Evolutionary conservation across 2,797 vertebrate genomes (phyloP), one percentile per base, ranked within the genome.

Genomic region (Anguilla megastoma): DNA sequence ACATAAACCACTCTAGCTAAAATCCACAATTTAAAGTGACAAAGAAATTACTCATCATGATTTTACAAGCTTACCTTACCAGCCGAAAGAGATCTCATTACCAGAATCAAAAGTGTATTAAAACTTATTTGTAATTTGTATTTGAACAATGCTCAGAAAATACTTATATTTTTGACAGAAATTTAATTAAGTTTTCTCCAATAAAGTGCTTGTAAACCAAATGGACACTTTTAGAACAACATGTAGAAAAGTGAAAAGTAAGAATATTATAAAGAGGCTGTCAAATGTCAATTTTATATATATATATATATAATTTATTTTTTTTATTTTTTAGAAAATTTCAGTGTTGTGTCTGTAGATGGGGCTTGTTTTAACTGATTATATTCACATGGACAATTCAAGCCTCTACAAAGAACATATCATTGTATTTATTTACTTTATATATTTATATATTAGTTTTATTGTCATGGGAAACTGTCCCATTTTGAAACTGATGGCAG

Each of bases 401-500:
- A 74, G 30, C 69, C 30, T 74, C 30, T 33, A 14, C 2, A 27
- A 14, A n/a, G 63, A 69, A 69, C n/a, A 69, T 69, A 69, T n/a
- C n/a, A n/a, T 8, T 69, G 24, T 3, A 71, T 71, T 30, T 71
- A 30, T 71, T 12, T 2, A 30, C 56, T 58, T 58, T 58, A 18
- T 58, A 58, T 58, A 1, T 1, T 27, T 10, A 45, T 45, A 45
- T 45, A 45, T 45, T 45, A 45, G 41, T 27, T 69, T 27, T 10
- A 50, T 82, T n/a, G 41, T n/a, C 50, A 48, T 50, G 45, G 2
- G 21, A 82, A 88, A 85, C 87, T 89, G 89, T 79, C 89, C 89
- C 79, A 89, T 91, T 85, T 90, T 88, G 82, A 88, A 45, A 88
- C n/a, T 14, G 58, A 41, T 79, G 30, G 41, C 41, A 45, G 74